Evolutionary conservation across 1,140 invertebrate species (phyloP), one percentile per base, ranked within the genome.

Genomic region (Drosophila mojavensis): DNA sequence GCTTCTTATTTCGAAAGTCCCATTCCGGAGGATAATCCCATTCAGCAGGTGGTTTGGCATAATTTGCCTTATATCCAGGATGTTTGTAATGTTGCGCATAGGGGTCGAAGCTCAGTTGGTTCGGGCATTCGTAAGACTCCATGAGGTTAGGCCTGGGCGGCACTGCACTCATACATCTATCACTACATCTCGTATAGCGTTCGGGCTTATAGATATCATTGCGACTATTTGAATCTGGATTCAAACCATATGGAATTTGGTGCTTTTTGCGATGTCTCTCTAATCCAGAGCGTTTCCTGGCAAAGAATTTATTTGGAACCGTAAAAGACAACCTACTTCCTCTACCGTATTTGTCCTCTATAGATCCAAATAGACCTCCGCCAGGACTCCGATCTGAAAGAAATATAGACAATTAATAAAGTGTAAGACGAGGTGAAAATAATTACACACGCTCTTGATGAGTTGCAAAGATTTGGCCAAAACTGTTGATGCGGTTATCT

Each of bases 231-330:
- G 10, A 0, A n/a, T 50, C 11, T 5, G 13, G 48, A 6, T 50
- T 26, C 2, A n/a, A 13, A 0, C 11, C 28, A 10, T 13, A 5
- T 10, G 9, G 45, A 17, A 0, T n/a, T 10, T 10, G 20, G 3
- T 6, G 15, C 5, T 33, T 24, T 6, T 6, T 43, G 1, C 2
- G 10, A 47, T 26, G 61, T 30, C 26, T 28, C 43, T 61, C 41
- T 13, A 15, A 26, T 17, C 5, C 36, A 43, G 30, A 9, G 5
- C 26, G 65, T 30, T 24, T 65, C 6, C 54, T 39, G 17, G 54
- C 53, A 85, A 41, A 75, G 20, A 81, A 86, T 53, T 50, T 68
- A 41, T 85, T 78, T 45, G 70, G 78, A 26, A 55, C 47, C 4
- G 15, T 43, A 55, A 64, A 47, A 24, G 74, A 64, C 45, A 63